Conservation (phyloP, 2,113 vertebrate genomes). For the Ptilorrhoa leucosticta region DNA sequence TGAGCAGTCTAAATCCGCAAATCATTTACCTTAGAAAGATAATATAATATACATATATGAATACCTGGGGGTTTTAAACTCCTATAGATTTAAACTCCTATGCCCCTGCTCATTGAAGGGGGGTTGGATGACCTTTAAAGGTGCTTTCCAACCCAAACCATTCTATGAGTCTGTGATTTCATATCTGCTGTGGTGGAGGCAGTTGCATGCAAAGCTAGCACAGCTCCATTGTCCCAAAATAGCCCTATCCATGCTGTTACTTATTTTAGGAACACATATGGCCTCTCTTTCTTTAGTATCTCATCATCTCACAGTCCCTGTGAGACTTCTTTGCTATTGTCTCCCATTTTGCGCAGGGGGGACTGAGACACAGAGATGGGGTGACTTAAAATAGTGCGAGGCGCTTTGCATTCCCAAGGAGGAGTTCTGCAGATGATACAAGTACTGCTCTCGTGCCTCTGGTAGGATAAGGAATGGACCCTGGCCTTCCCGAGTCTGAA, state of each 20-base stretch:
- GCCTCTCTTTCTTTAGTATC: slow-evolving; percentile 41
- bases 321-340: slow-evolving; percentile 47
- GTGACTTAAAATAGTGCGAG: background rate
- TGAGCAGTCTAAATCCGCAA: slow-evolving; percentile 12
- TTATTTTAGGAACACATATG: slow-evolving; percentile 60
- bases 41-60: background rate
- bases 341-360: background rate
- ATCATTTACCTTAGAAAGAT: background rate
- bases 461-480: background rate
- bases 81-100: background rate
- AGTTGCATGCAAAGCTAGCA: background rate
- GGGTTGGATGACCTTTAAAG: background rate
- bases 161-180: background rate
- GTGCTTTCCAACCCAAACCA: background rate
- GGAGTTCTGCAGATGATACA: background rate
- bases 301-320: slow-evolving; percentile 8
- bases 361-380: background rate
- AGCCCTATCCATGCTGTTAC: slow-evolving; percentile 23
- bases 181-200: slow-evolving; percentile 2
- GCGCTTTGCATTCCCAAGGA: background rate
- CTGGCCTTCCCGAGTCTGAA: background rate
- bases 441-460: accelerated
- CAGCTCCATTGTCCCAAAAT: slow-evolving; percentile 42
- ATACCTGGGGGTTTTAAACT: background rate
- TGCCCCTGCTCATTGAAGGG: background rate